These are phyloP conservation scores for Corythaixoides concolor DNA, from an alignment of 2,113 vertebrate genomes.

Conservation along the genomic window DNA sequence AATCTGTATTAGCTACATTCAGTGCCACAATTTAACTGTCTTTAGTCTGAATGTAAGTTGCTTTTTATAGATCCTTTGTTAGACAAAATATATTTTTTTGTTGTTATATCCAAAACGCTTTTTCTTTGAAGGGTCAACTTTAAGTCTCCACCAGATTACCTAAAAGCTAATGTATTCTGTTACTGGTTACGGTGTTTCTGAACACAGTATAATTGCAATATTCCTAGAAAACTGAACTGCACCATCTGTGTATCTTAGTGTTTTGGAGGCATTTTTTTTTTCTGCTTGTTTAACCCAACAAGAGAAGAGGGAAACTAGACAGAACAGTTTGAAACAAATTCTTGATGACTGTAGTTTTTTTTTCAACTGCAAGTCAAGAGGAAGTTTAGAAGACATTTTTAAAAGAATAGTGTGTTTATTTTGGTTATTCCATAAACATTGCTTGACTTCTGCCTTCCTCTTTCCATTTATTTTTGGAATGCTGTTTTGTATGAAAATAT, in stretches of 20 bases:
- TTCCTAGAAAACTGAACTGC: not conserved
- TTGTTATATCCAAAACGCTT: not conserved
- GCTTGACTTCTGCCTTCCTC: not conserved
- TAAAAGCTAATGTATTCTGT: slow-evolving; percentile 1
- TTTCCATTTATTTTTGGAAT: not conserved
- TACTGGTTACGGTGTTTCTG: not conserved
- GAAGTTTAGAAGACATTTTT: not conserved
- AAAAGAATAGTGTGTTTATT: not conserved
- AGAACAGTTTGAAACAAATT: not conserved
- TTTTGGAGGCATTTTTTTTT: not conserved
- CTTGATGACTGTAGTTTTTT: not conserved
- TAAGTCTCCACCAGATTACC: slow-evolving; percentile 7
- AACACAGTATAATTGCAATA: not conserved
- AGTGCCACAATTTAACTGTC: not conserved
- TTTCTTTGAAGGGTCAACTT: not conserved
- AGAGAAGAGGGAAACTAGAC: not conserved
- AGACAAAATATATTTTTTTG: not conserved
- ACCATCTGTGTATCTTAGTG: not conserved
- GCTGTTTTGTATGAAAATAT: not conserved
- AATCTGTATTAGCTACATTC: not conserved
- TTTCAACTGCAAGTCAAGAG: slow-evolving; percentile 5
- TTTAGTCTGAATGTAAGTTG: not conserved
- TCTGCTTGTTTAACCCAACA: not conserved
- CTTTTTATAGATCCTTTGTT: not conserved
- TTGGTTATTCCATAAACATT: not conserved